A percentile compares a stretch with the other conserved stretches of the same genome.
Evolutionary conservation across 2,888 invertebrate genomes (phyloP).

Genomic region (Drosophila vallismaia): DNA sequence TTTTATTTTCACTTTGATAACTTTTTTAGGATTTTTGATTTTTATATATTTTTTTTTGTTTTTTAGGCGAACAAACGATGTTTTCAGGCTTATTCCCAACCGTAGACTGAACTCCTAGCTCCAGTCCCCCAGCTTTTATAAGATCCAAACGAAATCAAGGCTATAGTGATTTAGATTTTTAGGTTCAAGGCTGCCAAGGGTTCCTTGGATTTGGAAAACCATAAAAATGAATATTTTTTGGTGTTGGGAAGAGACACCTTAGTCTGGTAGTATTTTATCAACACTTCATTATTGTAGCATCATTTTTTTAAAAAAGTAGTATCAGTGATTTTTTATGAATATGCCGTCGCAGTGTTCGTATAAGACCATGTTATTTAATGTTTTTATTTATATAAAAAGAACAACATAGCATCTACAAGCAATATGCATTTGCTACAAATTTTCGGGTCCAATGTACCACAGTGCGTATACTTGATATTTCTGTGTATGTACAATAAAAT

Average conservation of each 20-base stretch:
- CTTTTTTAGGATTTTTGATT: neutral
- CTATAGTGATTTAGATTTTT: constrained; percentile 7
- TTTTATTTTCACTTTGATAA: constrained; percentile 5
- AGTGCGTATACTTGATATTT: constrained; percentile 25
- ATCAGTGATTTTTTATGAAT: too few species aligned
- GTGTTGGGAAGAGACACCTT: neutral
- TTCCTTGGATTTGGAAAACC: constrained; percentile 13
- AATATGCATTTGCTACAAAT: too few species aligned
- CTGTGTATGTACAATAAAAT: constrained; percentile 4
- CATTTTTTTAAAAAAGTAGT: too few species aligned
- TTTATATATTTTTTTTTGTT: constrained; percentile 13
- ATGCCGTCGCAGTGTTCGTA: too few species aligned
- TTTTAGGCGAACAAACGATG: constrained; percentile 16
- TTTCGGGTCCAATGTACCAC: neutral
- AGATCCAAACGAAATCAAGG: constrained; percentile 11
- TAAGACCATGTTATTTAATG: too few species aligned
- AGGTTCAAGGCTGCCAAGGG: constrained; percentile 8
- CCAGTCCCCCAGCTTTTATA: neutral
- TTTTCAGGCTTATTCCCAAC: constrained; percentile 12
- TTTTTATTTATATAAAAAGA: too few species aligned
- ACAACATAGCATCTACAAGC: too few species aligned
- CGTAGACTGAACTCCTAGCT: constrained; percentile 32
- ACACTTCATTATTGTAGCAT: too few species aligned
- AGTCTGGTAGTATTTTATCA: too few species aligned
- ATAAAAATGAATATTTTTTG: neutral